phyloP scores from a whole-genome alignment of 1,140 invertebrate genomes.

The Pseudomyrmex flavicornis region DNA sequence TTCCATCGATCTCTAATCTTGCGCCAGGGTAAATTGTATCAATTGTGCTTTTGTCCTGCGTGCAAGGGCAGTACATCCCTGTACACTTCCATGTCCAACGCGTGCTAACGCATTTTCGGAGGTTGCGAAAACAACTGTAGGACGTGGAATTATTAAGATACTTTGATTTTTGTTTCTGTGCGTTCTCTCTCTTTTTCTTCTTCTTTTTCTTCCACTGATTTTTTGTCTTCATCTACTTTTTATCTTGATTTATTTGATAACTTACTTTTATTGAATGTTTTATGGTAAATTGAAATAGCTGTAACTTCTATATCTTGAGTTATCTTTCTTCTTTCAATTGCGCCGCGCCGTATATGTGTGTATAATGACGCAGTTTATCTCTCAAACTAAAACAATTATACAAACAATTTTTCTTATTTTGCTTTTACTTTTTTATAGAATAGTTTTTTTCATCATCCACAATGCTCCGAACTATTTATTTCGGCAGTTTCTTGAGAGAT shows the following conservation, averaged over 20 bases:
- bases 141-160: conserved; percentile 41
- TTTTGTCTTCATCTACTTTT: too few species aligned
- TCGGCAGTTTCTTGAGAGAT: too few species aligned
- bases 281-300: neutral
- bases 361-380: conserved; percentile 10
- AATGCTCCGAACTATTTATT: too few species aligned
- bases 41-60: conserved; percentile 67
- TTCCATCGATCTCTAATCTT: conserved; percentile 75
- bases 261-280: neutral
- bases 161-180: conserved; percentile 25
- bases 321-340: conserved; percentile 18
- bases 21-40: conserved; percentile 68
- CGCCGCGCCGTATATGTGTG: neutral
- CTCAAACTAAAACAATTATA: neutral
- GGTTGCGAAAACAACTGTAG: conserved; percentile 46
- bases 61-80: conserved; percentile 15
- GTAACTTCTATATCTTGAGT: conserved; percentile 23
- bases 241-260: neutral
- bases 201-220: neutral
- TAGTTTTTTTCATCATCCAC: too few species aligned
- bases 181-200: neutral
- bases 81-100: neutral
- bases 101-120: conserved; percentile 40
- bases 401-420: conserved; percentile 20
- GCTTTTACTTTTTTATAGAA: neutral